Percentiles rank a stretch among this genome's conserved stretches.
These are phyloP conservation scores for Paradoxurus hermaphroditus DNA, from an alignment of 2,113 vertebrate genomes.

Conservation along the genomic window DNA sequence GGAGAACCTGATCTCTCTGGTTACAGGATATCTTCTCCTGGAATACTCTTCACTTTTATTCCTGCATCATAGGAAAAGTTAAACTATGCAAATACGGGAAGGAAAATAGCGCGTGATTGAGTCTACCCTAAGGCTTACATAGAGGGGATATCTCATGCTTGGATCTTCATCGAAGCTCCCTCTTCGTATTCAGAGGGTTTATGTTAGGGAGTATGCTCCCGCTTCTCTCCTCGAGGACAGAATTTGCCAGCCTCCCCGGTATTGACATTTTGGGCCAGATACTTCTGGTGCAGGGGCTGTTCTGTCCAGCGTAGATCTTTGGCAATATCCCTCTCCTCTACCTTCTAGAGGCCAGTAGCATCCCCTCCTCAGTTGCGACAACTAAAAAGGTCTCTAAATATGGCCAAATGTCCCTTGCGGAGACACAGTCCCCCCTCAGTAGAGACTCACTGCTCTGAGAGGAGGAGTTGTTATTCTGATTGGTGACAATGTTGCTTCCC, in stretches of 20 bases:
- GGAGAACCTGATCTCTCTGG: neutral
- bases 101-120: neutral
- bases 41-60: neutral
- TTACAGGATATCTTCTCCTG: neutral
- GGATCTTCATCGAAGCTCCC: neutral
- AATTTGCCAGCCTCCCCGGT: neutral
- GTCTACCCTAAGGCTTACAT: neutral
- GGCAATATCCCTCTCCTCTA: neutral
- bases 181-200: neutral
- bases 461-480: neutral
- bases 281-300: neutral
- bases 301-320: neutral
- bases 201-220: neutral
- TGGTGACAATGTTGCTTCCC: neutral
- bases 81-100: neutral
- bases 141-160: fast-evolving
- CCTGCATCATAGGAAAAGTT: neutral
- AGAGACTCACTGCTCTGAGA: neutral
- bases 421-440: too few species aligned
- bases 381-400: neutral
- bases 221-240: neutral
- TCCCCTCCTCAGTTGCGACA: too few species aligned
- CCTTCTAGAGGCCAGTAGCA: neutral
- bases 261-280: neutral
- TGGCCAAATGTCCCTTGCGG: neutral